Conservation (phyloP, 2,888 invertebrate genomes). For the Trichogramma dendrolimi region DNA sequence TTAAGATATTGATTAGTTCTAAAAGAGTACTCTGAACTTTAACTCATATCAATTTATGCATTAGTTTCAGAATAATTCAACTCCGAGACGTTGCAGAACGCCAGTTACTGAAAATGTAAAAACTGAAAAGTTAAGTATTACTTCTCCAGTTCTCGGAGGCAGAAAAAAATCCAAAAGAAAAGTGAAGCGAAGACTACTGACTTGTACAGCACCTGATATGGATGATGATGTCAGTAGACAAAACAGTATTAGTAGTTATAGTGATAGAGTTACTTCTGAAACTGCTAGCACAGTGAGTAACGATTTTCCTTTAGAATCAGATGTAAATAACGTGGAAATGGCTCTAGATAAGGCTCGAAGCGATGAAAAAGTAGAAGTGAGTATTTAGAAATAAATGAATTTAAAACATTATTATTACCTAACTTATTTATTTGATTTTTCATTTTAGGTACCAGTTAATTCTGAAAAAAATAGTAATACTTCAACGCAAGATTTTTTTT, state of each 20-base stretch:
- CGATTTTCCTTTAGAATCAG: slow-evolving; percentile 4
- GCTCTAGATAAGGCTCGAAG: not conserved
- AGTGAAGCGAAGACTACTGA: slow-evolving; percentile 39
- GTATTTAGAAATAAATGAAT: not conserved
- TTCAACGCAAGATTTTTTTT: slow-evolving; percentile 38
- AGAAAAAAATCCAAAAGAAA: slow-evolving; percentile 29
- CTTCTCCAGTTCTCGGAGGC: slow-evolving; percentile 34
- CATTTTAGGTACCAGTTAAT: slow-evolving; percentile 12
- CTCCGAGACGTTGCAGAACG: slow-evolving; percentile 14
- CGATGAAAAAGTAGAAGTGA: slow-evolving; percentile 13
- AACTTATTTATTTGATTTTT: not conserved
- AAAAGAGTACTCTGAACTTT: not conserved
- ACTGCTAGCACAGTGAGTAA: slow-evolving; percentile 3
- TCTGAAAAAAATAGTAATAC: slow-evolving; percentile 24
- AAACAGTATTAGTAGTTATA: slow-evolving; percentile 22
- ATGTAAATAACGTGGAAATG: slow-evolving; percentile 3
- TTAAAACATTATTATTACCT: not conserved
- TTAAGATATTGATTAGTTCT: not conserved
- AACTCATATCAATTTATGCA: not conserved
- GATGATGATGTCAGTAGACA: slow-evolving; percentile 20
- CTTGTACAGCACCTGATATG: not conserved
- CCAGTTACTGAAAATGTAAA: slow-evolving; percentile 22
- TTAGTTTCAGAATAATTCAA: slow-evolving; percentile 13
- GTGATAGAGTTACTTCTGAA: slow-evolving; percentile 20
- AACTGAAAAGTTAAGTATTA: slow-evolving; percentile 24